Evolutionary conservation across 2,888 invertebrate species (phyloP).

Genomic region (Serrognathus titanus): DNA sequence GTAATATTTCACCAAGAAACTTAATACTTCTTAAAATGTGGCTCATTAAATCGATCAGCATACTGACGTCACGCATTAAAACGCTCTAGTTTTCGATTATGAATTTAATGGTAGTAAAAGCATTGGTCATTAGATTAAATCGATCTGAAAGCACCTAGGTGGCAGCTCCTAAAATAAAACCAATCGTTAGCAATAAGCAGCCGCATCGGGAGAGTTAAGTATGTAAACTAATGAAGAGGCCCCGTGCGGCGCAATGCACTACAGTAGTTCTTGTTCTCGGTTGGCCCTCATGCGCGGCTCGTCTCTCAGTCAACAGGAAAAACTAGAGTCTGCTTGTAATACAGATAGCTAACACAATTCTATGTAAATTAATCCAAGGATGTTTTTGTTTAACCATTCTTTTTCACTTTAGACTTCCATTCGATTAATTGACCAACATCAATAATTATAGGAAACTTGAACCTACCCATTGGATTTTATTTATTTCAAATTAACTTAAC

Average conservation of each 20-base stretch:
- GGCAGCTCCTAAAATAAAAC: slow-evolving; percentile 36
- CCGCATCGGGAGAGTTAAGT: slow-evolving; percentile 32
- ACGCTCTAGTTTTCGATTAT: background rate
- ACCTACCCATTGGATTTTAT: too few species aligned
- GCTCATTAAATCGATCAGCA: background rate
- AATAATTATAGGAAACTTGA: too few species aligned
- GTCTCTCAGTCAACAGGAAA: slow-evolving; percentile 13
- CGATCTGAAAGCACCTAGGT: slow-evolving; percentile 37
- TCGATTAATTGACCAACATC: too few species aligned
- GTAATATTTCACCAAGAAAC: background rate
- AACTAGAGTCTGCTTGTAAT: background rate
- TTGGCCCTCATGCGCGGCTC: slow-evolving; percentile 28
- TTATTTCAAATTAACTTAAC: too few species aligned
- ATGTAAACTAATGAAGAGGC: slow-evolving; percentile 38
- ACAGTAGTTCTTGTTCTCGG: slow-evolving; percentile 37
- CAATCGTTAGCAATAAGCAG: slow-evolving; percentile 35
- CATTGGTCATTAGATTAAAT: slow-evolving; percentile 9
- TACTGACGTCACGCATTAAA: background rate
- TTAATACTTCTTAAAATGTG: background rate
- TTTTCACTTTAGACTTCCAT: background rate
- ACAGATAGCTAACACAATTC: background rate
- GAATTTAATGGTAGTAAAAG: background rate
- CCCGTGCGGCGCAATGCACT: slow-evolving; percentile 32
- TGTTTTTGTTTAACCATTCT: background rate
- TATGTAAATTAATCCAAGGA: background rate